Evolutionary conservation across 2,113 vertebrate genomes (phyloP).

Genomic region (Actinemys pallida): DNA sequence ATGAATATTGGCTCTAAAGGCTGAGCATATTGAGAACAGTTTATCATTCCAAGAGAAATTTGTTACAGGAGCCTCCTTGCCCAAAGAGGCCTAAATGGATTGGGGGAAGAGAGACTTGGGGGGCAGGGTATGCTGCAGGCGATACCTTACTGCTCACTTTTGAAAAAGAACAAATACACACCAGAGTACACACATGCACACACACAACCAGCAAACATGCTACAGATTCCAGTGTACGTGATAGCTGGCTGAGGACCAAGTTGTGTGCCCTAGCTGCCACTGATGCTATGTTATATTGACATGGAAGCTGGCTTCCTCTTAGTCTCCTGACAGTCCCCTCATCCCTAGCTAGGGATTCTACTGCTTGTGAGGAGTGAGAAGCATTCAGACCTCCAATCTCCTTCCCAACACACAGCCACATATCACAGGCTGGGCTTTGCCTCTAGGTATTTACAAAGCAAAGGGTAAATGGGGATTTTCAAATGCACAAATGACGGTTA

Average conservation of each 20-base stretch:
- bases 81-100: neutral
- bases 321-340: neutral
- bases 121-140: neutral
- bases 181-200: neutral
- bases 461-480: neutral
- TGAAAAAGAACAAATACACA: neutral
- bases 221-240: fast-evolving
- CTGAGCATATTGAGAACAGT: neutral
- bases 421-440: neutral
- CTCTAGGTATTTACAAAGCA: neutral
- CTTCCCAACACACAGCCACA: neutral
- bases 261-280: neutral
- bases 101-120: neutral
- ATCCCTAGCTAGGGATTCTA: neutral
- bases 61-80: neutral
- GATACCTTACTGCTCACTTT: neutral
- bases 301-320: neutral
- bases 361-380: neutral
- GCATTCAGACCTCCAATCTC: neutral
- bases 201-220: neutral
- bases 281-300: neutral
- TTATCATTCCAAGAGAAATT: neutral
- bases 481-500: neutral
- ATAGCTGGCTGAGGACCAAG: neutral
- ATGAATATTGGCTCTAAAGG: neutral